Evolutionary conservation across 2,888 invertebrate genomes (phyloP).

Genomic region (Eupithecia subfuscata): DNA sequence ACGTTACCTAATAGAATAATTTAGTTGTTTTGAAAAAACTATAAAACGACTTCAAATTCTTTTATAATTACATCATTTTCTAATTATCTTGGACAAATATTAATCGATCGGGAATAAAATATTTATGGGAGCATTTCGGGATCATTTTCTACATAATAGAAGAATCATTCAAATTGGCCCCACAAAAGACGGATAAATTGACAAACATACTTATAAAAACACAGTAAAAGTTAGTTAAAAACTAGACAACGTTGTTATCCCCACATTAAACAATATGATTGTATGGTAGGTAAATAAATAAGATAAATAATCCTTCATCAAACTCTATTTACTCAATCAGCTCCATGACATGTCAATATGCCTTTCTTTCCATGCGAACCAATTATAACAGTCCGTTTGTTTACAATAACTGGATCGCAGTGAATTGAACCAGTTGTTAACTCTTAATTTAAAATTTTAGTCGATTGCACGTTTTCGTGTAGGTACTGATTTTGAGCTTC

Average conservation of each 20-base stretch:
- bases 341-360: slow-evolving; percentile 6
- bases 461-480: no score
- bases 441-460: not conserved
- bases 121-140: no score
- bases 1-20: not conserved
- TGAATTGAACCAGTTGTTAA: slow-evolving; percentile 10
- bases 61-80: not conserved
- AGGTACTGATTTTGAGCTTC: no score
- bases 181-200: no score
- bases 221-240: no score
- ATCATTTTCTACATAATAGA: no score
- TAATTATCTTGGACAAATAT: not conserved
- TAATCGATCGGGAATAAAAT: no score
- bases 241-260: not conserved
- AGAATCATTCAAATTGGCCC: no score
- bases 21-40: not conserved
- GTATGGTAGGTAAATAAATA: not conserved
- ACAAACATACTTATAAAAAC: no score
- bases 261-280: not conserved
- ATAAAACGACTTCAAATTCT: not conserved
- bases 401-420: slow-evolving; percentile 23
- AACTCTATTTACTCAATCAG: slow-evolving; percentile 11
- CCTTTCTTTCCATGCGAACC: slow-evolving; percentile 11
- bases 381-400: slow-evolving; percentile 24
- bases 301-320: not conserved